Evolutionary conservation across 1,140 invertebrate species (phyloP).

Genomic region (Eciton burchellii): DNA sequence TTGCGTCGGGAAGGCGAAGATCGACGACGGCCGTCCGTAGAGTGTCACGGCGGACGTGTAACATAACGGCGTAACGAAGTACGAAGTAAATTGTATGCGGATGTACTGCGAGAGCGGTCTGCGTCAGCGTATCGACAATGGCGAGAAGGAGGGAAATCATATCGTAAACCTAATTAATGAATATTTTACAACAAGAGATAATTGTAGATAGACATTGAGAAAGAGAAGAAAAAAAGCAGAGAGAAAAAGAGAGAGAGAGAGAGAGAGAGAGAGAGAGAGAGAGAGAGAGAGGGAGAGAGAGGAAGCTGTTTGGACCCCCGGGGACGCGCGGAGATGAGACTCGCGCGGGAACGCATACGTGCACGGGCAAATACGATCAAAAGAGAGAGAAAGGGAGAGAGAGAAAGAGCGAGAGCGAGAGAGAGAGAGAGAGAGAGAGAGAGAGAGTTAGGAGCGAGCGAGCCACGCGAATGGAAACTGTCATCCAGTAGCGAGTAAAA

Average conservation of each 20-base stretch:
- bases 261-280: slow-evolving; percentile 13
- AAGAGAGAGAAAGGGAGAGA: slow-evolving; percentile 61
- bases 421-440: slow-evolving; percentile 67
- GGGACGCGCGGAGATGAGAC: slow-evolving; percentile 23
- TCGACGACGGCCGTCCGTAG: slow-evolving; percentile 53
- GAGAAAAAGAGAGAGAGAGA: background rate
- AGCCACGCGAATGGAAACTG: slow-evolving; percentile 72
- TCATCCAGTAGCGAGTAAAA: slow-evolving; percentile 83
- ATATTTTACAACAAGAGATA: slow-evolving; percentile 84
- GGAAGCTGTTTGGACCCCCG: slow-evolving; percentile 77
- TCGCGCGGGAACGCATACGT: slow-evolving; percentile 48
- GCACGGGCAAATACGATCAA: slow-evolving; percentile 75
- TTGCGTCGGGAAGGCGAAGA: slow-evolving; percentile 65
- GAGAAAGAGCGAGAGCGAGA: slow-evolving; percentile 68
- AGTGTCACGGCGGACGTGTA: slow-evolving; percentile 69
- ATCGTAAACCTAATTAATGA: slow-evolving; percentile 85
- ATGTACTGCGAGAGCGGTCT: slow-evolving; percentile 59
- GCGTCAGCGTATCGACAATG: slow-evolving; percentile 68
- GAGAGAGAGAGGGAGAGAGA: background rate
- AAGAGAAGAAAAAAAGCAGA: too few relatives aligned
- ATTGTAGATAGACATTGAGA: slow-evolving; percentile 83
- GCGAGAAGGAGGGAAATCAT: slow-evolving; percentile 82
- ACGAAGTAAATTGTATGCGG: slow-evolving; percentile 64
- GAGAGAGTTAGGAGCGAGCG: slow-evolving; percentile 36
- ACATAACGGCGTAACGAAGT: slow-evolving; percentile 68